Evolutionary conservation across 35 echinoderm and acorn worm genomes (phyloP).

Genomic region (Lytechinus variegatus): DNA sequence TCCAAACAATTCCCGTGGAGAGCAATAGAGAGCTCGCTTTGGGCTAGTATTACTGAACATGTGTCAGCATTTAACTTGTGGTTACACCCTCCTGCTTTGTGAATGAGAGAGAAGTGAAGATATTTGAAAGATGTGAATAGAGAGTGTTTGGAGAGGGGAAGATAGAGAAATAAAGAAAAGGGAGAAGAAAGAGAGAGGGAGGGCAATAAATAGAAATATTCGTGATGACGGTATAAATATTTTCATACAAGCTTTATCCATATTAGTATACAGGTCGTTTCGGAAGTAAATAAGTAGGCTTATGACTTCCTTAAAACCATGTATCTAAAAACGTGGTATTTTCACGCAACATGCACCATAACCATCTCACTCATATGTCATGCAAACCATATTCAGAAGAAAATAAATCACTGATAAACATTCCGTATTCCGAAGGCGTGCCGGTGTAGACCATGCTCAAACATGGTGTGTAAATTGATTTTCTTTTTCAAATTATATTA

Average conservation of each 20-base stretch:
- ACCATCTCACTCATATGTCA: background rate
- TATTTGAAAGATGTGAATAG: background rate
- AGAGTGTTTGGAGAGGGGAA: background rate
- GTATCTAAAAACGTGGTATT: background rate
- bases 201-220: background rate
- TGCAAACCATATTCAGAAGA: background rate
- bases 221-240: too few relatives aligned
- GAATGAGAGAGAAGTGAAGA: background rate
- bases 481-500: background rate
- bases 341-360: background rate
- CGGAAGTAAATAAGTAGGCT: too few relatives aligned
- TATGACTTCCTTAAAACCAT: too few relatives aligned
- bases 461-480: background rate
- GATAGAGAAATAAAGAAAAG: background rate
- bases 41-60: slow-evolving; percentile 19
- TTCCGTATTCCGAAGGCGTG: background rate
- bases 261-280: too few relatives aligned
- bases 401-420: background rate
- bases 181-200: background rate
- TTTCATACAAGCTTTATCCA: too few relatives aligned
- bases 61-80: slow-evolving; percentile 46
- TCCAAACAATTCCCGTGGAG: slow-evolving; percentile 28
- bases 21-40: slow-evolving; percentile 32
- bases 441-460: background rate
- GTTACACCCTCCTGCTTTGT: background rate